Percentiles rank a stretch among this genome's conserved stretches.
Evolutionary conservation across 2,888 invertebrate species (phyloP).

Genomic region (Ornithoptera alexandrae): DNA sequence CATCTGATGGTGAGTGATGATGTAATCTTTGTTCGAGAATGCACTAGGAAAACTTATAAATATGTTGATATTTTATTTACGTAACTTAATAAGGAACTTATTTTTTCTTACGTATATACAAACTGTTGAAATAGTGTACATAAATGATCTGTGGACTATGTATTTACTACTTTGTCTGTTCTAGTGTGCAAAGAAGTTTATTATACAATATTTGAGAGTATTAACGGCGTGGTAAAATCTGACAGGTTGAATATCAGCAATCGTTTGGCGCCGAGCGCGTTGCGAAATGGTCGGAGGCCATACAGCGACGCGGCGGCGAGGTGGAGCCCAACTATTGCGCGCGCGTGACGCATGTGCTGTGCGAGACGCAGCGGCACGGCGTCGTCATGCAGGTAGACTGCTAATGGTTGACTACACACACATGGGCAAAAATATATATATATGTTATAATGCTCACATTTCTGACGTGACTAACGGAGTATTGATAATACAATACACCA

Average conservation of each 20-base stretch:
- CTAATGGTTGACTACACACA: not conserved
- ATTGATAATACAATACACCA: too few relatives aligned
- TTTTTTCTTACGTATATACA: too few relatives aligned
- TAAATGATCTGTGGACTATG: too few relatives aligned
- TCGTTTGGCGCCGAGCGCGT: constrained; percentile 82
- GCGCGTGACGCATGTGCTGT: constrained; percentile 94
- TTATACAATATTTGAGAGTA: not conserved
- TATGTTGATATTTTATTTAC: too few relatives aligned
- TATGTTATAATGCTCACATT: too few relatives aligned
- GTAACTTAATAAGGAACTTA: too few relatives aligned
- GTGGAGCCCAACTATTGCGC: constrained; percentile 91
- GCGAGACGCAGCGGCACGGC: constrained; percentile 93
- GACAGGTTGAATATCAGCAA: constrained; percentile 85
- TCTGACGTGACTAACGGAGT: too few relatives aligned
- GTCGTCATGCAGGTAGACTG: constrained; percentile 87
- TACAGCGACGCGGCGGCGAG: constrained; percentile 91
- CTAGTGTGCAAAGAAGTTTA: not conserved
- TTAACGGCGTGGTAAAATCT: not conserved
- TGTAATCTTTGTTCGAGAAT: too few relatives aligned
- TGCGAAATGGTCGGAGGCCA: constrained; percentile 84
- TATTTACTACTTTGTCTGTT: not conserved
- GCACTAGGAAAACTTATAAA: too few relatives aligned
- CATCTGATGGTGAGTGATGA: too few relatives aligned
- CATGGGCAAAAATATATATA: not conserved
- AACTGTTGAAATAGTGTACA: too few relatives aligned